Evolutionary conservation across 1,140 invertebrate genomes (phyloP).

Genomic region (Drosophila gunungcola): DNA sequence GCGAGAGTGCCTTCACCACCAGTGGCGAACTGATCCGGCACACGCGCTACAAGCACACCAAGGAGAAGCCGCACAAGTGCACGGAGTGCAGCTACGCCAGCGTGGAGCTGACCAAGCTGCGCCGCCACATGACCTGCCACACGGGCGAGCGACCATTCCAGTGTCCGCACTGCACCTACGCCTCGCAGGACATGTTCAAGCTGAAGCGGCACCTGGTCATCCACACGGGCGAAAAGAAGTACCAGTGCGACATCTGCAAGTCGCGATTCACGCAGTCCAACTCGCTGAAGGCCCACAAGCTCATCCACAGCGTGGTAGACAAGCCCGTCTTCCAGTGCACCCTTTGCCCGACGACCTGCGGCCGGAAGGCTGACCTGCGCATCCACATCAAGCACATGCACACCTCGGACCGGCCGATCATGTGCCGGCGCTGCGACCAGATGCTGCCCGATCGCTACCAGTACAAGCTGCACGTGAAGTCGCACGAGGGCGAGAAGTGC

Average conservation of each 20-base stretch:
- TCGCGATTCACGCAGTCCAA: constrained; percentile 98
- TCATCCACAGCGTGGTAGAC: constrained; percentile 96
- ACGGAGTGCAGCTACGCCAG: constrained; percentile 97
- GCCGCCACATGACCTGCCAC: constrained; percentile 96
- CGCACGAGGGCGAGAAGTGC: constrained; percentile 98
- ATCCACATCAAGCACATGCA: constrained; percentile 99
- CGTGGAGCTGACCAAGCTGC: constrained; percentile 96
- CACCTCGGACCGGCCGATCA: constrained; percentile 95
- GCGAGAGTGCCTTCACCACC: constrained; percentile 97
- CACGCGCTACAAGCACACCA: constrained; percentile 96
- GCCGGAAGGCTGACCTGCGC: constrained; percentile 97
- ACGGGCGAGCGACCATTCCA: constrained; percentile 90
- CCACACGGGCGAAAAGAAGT: constrained; percentile 94
- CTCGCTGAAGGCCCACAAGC: constrained; percentile 96
- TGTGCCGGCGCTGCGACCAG: constrained; percentile 97
- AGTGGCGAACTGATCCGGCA: constrained; percentile 97
- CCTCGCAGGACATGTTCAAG: constrained; percentile 99
- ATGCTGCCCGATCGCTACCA: constrained; percentile 95
- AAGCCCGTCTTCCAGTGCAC: constrained; percentile 98
- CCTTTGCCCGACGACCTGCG: constrained; percentile 97
- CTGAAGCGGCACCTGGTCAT: constrained; percentile 97
- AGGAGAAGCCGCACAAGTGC: constrained; percentile 98
- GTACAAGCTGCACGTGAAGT: constrained; percentile 87
- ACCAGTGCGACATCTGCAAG: constrained; percentile 95
- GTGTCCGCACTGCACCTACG: constrained; percentile 98